phyloP scores from a whole-genome alignment of 2,113 vertebrate species.

The Prionailurus bengalensis region DNA sequence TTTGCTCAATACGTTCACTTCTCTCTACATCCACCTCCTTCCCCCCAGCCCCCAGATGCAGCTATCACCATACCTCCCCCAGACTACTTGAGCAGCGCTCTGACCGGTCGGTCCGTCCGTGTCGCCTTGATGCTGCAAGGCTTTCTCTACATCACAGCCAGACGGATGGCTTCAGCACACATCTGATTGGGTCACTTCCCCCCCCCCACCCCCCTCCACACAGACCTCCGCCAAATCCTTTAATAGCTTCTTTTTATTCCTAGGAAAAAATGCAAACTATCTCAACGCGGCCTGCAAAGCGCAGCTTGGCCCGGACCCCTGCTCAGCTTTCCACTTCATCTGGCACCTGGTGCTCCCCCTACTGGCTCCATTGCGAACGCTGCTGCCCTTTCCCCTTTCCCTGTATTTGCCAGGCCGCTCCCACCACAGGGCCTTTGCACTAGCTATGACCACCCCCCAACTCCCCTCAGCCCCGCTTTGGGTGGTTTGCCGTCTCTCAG shows the following conservation, averaged over 20 bases:
- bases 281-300: background rate
- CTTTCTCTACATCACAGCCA: background rate
- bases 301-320: background rate
- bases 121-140: background rate
- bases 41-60: background rate
- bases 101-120: background rate
- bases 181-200: background rate
- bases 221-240: background rate
- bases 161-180: background rate
- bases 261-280: constrained; percentile 12
- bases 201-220: background rate
- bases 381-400: background rate
- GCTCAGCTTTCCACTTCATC: background rate
- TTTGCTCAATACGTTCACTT: constrained; percentile 28
- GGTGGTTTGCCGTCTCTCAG: background rate
- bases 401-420: background rate
- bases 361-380: background rate
- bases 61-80: background rate
- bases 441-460: background rate
- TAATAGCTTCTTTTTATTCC: background rate
- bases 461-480: background rate
- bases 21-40: background rate
- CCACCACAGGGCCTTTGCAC: background rate
- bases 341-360: background rate
- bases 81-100: background rate